These are phyloP conservation scores for Corythornis vintsioides DNA, from an alignment of 2,113 vertebrate species.

Conservation along the genomic window DNA sequence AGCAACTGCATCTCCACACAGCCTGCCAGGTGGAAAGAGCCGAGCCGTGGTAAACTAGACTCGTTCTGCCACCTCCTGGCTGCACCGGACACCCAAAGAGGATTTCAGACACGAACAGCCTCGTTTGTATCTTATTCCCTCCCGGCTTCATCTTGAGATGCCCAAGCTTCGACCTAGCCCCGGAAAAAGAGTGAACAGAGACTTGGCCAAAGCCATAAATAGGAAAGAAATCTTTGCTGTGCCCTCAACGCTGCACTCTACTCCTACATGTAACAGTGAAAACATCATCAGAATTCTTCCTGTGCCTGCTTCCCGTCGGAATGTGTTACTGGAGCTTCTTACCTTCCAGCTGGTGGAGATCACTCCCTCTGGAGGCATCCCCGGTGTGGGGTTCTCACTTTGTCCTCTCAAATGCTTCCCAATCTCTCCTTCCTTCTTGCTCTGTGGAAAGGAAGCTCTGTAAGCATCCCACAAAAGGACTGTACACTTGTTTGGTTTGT, in stretches of 20 bases:
- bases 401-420: not conserved
- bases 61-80: slow-evolving; percentile 72
- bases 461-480: not conserved
- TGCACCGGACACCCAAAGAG: not conserved
- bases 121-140: accelerated
- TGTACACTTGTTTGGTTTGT: not conserved
- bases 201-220: not conserved
- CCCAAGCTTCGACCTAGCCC: not conserved
- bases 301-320: not conserved
- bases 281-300: not conserved
- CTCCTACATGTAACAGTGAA: not conserved
- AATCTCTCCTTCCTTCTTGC: not conserved
- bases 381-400: not conserved
- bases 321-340: not conserved
- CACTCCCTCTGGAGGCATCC: not conserved
- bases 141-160: not conserved
- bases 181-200: not conserved
- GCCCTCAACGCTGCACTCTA: not conserved
- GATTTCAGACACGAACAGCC: not conserved
- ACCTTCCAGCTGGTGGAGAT: not conserved
- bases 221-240: not conserved
- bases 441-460: not conserved
- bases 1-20: not conserved
- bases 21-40: not conserved
- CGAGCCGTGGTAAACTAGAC: not conserved